A percentile compares a stretch with the other conserved stretches of the same genome.
phyloP scores from a whole-genome alignment of 2,113 vertebrate genomes.

The Coptodon rendalli region DNA sequence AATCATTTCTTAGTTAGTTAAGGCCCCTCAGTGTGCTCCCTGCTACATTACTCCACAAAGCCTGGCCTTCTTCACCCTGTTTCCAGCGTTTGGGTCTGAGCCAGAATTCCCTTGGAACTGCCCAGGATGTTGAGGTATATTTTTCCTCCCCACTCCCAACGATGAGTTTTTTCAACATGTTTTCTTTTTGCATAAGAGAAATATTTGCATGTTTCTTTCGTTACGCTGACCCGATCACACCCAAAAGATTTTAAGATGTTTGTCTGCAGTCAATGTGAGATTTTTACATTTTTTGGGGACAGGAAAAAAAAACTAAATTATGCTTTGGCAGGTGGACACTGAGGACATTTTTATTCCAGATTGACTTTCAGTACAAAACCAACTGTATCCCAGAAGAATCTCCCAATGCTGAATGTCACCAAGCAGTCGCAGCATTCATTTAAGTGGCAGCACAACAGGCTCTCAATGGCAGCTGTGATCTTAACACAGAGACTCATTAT shows the following conservation, averaged over 20 bases:
- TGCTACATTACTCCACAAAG: conserved; percentile 44
- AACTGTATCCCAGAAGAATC: background rate
- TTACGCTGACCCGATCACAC: conserved; percentile 1
- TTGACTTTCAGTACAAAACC: background rate
- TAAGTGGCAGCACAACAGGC: background rate
- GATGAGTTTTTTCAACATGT: conserved; percentile 46
- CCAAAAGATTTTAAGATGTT: background rate
- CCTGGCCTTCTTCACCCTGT: conserved; percentile 49
- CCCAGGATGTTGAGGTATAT: conserved; percentile 63
- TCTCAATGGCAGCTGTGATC: conserved; percentile 10
- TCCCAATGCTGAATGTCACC: background rate
- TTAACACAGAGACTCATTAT: conserved; percentile 50
- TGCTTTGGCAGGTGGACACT: background rate
- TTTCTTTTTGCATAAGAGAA: conserved; percentile 47
- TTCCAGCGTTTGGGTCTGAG: conserved; percentile 37
- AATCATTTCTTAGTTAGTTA: conserved; percentile 7
- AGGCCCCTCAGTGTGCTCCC: background rate
- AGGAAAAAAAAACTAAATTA: rapidly evolving
- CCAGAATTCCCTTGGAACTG: conserved; percentile 53
- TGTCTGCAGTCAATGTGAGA: background rate
- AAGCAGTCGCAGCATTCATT: background rate
- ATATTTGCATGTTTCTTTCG: conserved; percentile 37
- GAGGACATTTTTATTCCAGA: background rate
- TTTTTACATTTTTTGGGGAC: background rate
- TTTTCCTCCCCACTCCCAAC: conserved; percentile 51